Conservation (phyloP, 2,113 vertebrate genomes). For the Colistium nudipinnis region DNA sequence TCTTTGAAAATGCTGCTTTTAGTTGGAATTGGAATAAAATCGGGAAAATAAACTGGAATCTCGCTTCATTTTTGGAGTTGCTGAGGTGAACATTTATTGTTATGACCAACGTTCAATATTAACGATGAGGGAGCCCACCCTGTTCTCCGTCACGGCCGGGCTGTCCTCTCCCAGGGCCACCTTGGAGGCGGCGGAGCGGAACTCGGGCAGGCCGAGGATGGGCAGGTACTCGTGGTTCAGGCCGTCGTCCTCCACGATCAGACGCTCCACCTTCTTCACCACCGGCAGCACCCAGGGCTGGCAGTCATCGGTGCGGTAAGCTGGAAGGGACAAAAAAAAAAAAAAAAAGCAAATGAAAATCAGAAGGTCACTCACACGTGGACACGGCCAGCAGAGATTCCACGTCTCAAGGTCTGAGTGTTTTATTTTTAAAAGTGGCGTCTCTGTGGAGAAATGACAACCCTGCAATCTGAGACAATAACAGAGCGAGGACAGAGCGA, state of each 20-base stretch:
- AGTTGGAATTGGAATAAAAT: too few relatives aligned
- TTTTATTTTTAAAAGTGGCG: not conserved
- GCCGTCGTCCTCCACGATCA: slow-evolving; percentile 85
- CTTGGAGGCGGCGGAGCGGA: slow-evolving; percentile 87
- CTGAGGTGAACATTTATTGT: too few relatives aligned
- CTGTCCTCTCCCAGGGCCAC: slow-evolving; percentile 91
- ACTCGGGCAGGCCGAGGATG: slow-evolving; percentile 92
- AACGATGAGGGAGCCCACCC: too few relatives aligned
- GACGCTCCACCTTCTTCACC: slow-evolving; percentile 94
- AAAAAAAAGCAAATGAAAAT: not conserved
- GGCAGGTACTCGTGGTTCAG: slow-evolving; percentile 97
- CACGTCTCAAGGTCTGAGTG: not conserved
- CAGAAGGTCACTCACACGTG: not conserved
- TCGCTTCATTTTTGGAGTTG: too few relatives aligned
- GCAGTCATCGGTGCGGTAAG: slow-evolving; percentile 94
- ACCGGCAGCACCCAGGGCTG: slow-evolving; percentile 97
- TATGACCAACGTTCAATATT: too few relatives aligned
- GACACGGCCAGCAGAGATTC: not conserved
- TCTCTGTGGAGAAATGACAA: not conserved
- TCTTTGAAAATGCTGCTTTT: too few relatives aligned
- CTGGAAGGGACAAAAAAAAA: slow-evolving; percentile 69
- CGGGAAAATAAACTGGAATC: too few relatives aligned
- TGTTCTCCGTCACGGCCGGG: slow-evolving; percentile 86
- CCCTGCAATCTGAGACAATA: not conserved
- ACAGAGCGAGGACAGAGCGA: too few relatives aligned